These are phyloP conservation scores for Montipora cactus DNA, from an alignment of 64 coral and sea anemone genomes.

Conservation along the genomic window DNA sequence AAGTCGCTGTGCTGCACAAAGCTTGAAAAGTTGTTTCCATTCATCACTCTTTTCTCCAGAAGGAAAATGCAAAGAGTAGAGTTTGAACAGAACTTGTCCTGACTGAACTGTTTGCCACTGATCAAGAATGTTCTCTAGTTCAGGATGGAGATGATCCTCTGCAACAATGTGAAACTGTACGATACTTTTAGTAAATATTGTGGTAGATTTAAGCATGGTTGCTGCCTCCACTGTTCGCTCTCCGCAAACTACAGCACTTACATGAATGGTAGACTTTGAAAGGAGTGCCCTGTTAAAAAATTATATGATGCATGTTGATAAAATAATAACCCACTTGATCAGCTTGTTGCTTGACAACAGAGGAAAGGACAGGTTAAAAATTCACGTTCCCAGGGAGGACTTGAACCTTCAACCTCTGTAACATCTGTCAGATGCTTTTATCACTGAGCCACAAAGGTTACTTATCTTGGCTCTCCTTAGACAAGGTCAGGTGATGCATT, in stretches of 20 bases:
- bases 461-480: no score
- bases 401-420: no score
- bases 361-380: no score
- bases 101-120: conserved; percentile 59
- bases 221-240: conserved; percentile 66
- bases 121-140: conserved; percentile 51
- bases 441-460: no score
- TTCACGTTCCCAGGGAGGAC: no score
- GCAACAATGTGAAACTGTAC: conserved; percentile 81
- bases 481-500: no score
- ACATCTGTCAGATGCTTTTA: no score
- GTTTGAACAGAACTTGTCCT: conserved; percentile 71
- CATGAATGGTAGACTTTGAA: conserved; percentile 43
- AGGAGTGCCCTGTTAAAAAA: neutral
- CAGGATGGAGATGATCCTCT: conserved; percentile 69
- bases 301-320: neutral
- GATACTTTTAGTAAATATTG: conserved; percentile 69
- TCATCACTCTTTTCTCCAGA: conserved; percentile 63
- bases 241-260: conserved; percentile 84
- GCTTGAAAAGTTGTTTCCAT: conserved; percentile 92
- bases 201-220: conserved; percentile 87
- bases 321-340: no score
- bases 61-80: conserved; percentile 80
- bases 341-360: no score
- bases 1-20: conserved; percentile 88